Conservation (phyloP, 2,888 invertebrate genomes). For the Venusia cambrica region DNA sequence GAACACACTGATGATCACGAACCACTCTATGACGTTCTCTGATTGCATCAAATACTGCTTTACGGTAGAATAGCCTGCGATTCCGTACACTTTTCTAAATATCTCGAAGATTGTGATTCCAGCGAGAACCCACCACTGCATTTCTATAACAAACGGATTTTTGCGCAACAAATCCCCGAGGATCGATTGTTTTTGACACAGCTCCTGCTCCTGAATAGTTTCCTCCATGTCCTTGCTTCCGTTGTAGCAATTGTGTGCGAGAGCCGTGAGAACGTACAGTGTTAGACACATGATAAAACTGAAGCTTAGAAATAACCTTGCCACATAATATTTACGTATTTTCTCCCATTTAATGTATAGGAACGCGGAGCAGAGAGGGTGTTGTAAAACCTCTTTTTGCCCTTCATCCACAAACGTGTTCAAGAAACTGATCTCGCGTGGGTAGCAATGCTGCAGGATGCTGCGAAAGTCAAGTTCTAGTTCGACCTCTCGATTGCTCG, state of each 20-base stretch:
- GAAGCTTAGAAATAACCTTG: slow-evolving; percentile 88
- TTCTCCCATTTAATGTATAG: slow-evolving; percentile 94
- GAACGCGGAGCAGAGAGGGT: slow-evolving; percentile 93
- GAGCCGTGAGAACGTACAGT: slow-evolving; percentile 88
- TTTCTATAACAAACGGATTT: slow-evolving; percentile 88
- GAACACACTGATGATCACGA: slow-evolving; percentile 91
- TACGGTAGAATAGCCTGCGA: slow-evolving; percentile 90
- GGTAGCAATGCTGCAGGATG: slow-evolving; percentile 90
- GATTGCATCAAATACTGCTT: slow-evolving; percentile 90
- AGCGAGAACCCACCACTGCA: slow-evolving; percentile 91
- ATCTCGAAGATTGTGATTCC: slow-evolving; percentile 90
- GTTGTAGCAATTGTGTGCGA: slow-evolving; percentile 93
- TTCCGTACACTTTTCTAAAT: slow-evolving; percentile 89
- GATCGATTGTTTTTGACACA: slow-evolving; percentile 89
- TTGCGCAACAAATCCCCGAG: slow-evolving; percentile 87
- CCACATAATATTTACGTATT: slow-evolving; percentile 92
- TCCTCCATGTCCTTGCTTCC: slow-evolving; percentile 88
- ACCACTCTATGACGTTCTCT: slow-evolving; percentile 94
- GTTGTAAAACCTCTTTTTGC: slow-evolving; percentile 91
- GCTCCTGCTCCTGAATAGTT: slow-evolving; percentile 85
- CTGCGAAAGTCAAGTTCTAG: slow-evolving; percentile 91
- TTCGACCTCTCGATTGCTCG: slow-evolving; percentile 90
- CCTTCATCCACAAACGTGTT: slow-evolving; percentile 94
- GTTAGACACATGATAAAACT: slow-evolving; percentile 91
- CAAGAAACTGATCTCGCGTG: slow-evolving; percentile 91